These are phyloP conservation scores for Cinara cedri DNA, from an alignment of 2,888 invertebrate species.

Conservation along the genomic window DNA sequence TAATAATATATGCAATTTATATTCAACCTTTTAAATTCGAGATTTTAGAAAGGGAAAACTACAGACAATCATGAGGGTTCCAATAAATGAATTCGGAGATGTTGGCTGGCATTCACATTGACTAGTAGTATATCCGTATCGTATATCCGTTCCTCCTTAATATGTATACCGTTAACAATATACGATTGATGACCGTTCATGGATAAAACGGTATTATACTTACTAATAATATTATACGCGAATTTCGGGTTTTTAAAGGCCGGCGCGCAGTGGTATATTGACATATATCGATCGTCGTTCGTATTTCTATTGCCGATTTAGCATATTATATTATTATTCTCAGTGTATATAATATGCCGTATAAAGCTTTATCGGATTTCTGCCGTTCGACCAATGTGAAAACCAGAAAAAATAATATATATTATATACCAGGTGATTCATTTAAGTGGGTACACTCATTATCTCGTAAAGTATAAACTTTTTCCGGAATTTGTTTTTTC, in stretches of 20 bases:
- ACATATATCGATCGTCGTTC: not conserved
- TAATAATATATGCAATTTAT: not conserved
- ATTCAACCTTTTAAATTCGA: not conserved
- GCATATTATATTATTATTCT: not conserved
- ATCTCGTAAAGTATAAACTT: no score
- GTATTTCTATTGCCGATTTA: not conserved
- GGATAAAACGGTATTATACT: no score
- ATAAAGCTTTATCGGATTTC: not conserved
- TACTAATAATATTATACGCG: not conserved
- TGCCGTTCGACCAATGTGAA: not conserved
- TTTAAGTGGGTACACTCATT: no score
- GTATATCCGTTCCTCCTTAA: no score
- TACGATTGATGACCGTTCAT: constrained; percentile 13
- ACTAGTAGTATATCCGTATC: not conserved
- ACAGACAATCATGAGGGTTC: not conserved
- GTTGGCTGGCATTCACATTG: not conserved
- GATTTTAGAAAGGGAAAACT: not conserved
- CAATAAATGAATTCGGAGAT: not conserved
- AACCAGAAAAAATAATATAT: no score
- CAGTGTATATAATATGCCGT: not conserved
- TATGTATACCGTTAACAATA: not conserved
- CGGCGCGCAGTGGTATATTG: no score
- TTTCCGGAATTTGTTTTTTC: no score
- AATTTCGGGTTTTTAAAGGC: not conserved
- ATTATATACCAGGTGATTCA: no score